Evolutionary conservation across 2,113 vertebrate species (phyloP), one percentile per base, ranked within the genome.

Genomic region (Chloebia gouldiae): DNA sequence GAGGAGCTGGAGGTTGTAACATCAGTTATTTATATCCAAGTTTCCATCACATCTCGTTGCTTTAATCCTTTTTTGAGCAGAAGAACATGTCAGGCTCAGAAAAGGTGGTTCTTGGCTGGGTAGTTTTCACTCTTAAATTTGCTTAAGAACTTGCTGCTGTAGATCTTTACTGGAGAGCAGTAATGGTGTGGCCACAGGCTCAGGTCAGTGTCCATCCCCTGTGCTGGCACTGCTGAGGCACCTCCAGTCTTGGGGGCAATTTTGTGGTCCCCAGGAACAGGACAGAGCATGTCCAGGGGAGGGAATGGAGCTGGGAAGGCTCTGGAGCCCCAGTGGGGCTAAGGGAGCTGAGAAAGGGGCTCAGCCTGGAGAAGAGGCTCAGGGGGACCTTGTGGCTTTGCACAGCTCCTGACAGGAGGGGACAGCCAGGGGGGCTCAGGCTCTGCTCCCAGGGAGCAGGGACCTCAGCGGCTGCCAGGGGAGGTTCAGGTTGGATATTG

Each of bases 401-500:
- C 42, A 66, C 37, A 80, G 0, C 1, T 49, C 65, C 85, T 80
- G 85, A 0, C 42, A 80, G 42, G 35, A 57, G 42, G 27, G 65
- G 35, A n/a, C 66, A 88, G 25, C 25, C 1, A 0, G 35, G 20
- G 16, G 9, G 4, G 5, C 1, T 59, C 0, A 1, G 49, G 57
- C 9, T 71, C 6, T 71, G 35, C 30, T 56, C 4, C 10, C 65
- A 71, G 57, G 42, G 37, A 33, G 19, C 42, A 33, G 22, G 50
- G 50, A 72, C 66, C 9, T 49, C 40, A 49, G 0, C 20, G 23
- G 23, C 25, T 37, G 19, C n/a, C 30, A 70, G 30, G 40, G 16
- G 3, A 63, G 28, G 23, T 0, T 2, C 11, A 35, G 49, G 5
- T 1, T 17, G 37, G 66, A 9, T 2, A 28, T 1, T 31, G 50